Evolutionary conservation across 1,140 invertebrate species (phyloP), one percentile per base, ranked within the genome.

Genomic region (Rhyacophila brunnea): DNA sequence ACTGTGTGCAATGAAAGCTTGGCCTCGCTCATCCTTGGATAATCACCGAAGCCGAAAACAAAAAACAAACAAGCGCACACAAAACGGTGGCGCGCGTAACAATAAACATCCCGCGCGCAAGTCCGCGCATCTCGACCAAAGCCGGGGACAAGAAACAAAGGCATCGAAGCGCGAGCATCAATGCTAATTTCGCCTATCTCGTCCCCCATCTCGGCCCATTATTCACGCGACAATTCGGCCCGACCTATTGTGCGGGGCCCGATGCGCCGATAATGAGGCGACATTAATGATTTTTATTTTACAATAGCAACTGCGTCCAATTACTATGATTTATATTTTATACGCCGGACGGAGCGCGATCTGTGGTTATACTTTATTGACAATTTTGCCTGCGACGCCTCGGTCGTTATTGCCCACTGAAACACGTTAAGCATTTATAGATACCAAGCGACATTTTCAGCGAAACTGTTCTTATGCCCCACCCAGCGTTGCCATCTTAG

Each of bases 121-220:
- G 6, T 46, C 14, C 19, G n/a, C 9, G 23, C 23, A 28, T 28
- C 23, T 9, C 3, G 9, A 3, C 9, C 23, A 28, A 3, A 28
- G 23, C 23, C 3, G 23, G 4, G 23, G 9, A 28, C 18, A 45
- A 35, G 56, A 58, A 58, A 63, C 61, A 63, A 63, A 63, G 56
- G 55, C 32, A 44, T 52, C 45, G 51, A 38, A 38, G 42, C 42
- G 51, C 32, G 23, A 36, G 57, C 52, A 42, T 50, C 58, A 54
- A 64, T 64, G 62, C 62, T 64, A 64, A 64, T 64, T 64, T 64
- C 62, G 45, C 46, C 53, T 64, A 64, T 64, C 62, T 42, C 51
- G 15, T 17, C 19, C 34, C 43, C 52, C 58, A 64, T 60, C 58
- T 56, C 53, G 52, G 45, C 58, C 23, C 52, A 58, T 60, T 60